Evolutionary conservation across 2,113 vertebrate species (phyloP).

Genomic region (Platichthys stellatus): DNA sequence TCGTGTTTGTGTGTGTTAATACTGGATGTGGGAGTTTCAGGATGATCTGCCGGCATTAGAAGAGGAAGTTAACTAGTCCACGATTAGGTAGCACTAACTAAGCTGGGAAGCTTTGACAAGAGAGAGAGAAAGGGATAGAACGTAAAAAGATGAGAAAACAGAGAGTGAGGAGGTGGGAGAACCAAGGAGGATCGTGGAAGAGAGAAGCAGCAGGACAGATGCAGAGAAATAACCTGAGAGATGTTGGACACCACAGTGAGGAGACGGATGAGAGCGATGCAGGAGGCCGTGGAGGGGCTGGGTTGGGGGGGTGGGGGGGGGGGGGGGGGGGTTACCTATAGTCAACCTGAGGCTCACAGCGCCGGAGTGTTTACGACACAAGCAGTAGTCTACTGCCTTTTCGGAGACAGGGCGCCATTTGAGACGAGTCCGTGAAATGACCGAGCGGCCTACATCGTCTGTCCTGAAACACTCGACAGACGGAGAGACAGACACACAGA

Average conservation of each 20-base stretch:
- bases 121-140: constrained; percentile 33
- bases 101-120: constrained; percentile 26
- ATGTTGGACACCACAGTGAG: constrained; percentile 42
- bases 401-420: constrained; percentile 66
- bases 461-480: constrained; percentile 83
- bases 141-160: constrained; percentile 33
- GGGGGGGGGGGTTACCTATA: constrained; percentile 74
- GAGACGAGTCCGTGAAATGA: constrained; percentile 72
- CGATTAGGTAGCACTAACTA: constrained; percentile 32
- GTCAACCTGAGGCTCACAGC: constrained; percentile 75
- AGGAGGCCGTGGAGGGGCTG: constrained; percentile 8
- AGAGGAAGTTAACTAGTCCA: constrained; percentile 8
- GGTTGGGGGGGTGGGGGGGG: constrained; percentile 43
- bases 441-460: constrained; percentile 78
- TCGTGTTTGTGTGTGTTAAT: constrained; percentile 18
- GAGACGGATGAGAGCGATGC: constrained; percentile 53
- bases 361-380: constrained; percentile 63
- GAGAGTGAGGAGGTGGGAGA: constrained; percentile 30
- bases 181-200: constrained; percentile 28
- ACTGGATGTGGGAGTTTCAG: constrained; percentile 24
- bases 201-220: constrained; percentile 37
- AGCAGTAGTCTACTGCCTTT: too few species aligned
- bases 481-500: constrained; percentile 85
- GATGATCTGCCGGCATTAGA: constrained; percentile 35
- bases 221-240: constrained; percentile 45